Conservation (phyloP, 1,140 invertebrate species). For the Drosophila pseudoananassae region DNA sequence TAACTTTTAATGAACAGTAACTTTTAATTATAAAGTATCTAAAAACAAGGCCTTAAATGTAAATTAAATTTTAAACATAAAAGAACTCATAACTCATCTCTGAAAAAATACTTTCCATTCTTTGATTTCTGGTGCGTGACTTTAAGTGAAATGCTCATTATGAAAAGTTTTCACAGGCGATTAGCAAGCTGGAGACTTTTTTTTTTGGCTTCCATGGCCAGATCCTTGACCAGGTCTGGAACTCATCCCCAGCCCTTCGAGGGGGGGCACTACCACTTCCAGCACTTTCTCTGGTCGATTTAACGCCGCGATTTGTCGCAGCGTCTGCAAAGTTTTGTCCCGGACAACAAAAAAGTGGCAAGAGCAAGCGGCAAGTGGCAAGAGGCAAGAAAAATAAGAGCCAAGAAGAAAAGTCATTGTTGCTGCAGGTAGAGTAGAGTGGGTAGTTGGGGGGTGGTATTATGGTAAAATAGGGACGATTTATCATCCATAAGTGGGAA, state of each 20-base stretch:
- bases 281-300: background rate
- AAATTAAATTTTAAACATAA: too few species aligned
- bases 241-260: slow-evolving; percentile 3
- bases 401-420: slow-evolving; percentile 21
- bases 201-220: slow-evolving; percentile 8
- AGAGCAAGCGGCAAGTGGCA: background rate
- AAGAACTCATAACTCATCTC: too few species aligned
- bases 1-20: too few species aligned
- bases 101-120: background rate
- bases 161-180: slow-evolving; percentile 70
- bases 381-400: slow-evolving; percentile 13
- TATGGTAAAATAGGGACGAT: slow-evolving; percentile 44
- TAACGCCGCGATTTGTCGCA: slow-evolving; percentile 66
- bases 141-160: slow-evolving; percentile 62
- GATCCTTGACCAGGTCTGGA: slow-evolving; percentile 62
- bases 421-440: background rate
- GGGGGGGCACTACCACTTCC: too few species aligned
- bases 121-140: slow-evolving; percentile 13
- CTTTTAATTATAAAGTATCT: too few species aligned
- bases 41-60: too few species aligned
- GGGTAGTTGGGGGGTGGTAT: background rate
- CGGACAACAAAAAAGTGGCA: slow-evolving; percentile 14
- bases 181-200: slow-evolving; percentile 30
- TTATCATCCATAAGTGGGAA: slow-evolving; percentile 80
- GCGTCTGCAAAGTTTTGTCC: slow-evolving; percentile 76